A percentile compares a stretch with the other conserved stretches of the same genome.
phyloP scores from a whole-genome alignment of 2,113 vertebrate genomes.

The Nerophis ophidion region DNA sequence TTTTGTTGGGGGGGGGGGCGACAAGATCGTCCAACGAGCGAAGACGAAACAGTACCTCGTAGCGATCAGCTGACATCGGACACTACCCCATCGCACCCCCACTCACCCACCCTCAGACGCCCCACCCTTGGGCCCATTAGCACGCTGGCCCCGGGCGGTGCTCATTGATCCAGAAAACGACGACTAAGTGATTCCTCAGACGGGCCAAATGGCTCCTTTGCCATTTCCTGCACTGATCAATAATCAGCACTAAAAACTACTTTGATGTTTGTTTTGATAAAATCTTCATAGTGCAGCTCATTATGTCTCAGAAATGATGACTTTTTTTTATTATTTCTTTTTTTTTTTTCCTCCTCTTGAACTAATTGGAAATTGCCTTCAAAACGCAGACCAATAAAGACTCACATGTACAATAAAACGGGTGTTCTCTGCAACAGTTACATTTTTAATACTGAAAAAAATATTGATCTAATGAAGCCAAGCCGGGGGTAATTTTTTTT shows the following conservation, averaged over 20 bases:
- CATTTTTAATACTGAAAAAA: too few species aligned
- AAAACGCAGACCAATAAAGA: background rate
- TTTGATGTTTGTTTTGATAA: slow-evolving; percentile 23
- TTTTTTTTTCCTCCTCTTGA: background rate
- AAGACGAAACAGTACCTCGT: slow-evolving; percentile 11
- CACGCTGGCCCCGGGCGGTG: slow-evolving; percentile 53
- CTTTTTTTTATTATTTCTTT: too few species aligned
- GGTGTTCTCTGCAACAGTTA: too few species aligned
- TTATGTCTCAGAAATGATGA: background rate
- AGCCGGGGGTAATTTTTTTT: background rate
- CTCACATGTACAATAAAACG: too few species aligned
- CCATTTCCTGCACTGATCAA: slow-evolving; percentile 81
- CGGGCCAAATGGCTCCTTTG: slow-evolving; percentile 77
- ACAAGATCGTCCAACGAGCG: too few species aligned
- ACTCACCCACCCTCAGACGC: slow-evolving; percentile 34
- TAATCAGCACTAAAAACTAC: slow-evolving; percentile 44
- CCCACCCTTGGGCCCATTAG: slow-evolving; percentile 69
- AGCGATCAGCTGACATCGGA: slow-evolving; percentile 37
- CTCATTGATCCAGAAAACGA: slow-evolving; percentile 73
- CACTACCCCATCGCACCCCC: slow-evolving; percentile 20
- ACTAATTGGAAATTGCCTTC: slow-evolving; percentile 1
- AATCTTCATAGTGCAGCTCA: background rate
- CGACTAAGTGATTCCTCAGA: slow-evolving; percentile 80
- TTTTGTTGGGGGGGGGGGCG: too few species aligned
- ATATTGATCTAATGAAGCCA: background rate